Percentiles rank a stretch among this genome's conserved stretches.
Evolutionary conservation across 1,140 invertebrate species (phyloP).

Genomic region (Aethina tumida): DNA sequence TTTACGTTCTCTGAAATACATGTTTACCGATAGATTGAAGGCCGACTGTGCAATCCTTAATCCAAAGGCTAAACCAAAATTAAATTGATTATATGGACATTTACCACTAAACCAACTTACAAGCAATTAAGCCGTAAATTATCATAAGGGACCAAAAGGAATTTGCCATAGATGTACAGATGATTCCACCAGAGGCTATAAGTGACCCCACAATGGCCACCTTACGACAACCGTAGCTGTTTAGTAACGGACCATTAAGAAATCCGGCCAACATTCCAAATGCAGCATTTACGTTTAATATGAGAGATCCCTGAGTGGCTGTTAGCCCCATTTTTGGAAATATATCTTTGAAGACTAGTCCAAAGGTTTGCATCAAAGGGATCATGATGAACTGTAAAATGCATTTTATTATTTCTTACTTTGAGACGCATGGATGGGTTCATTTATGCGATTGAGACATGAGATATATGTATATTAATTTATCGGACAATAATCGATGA

Average conservation of each 20-base stretch:
- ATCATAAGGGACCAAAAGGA: slow-evolving; percentile 49
- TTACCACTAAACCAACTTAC: slow-evolving; percentile 27
- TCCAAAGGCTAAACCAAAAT: slow-evolving; percentile 41
- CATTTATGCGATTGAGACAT: background rate
- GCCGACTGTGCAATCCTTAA: slow-evolving; percentile 49
- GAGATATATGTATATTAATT: no score
- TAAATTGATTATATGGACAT: background rate
- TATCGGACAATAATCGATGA: no score
- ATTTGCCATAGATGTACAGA: slow-evolving; percentile 45
- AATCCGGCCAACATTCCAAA: slow-evolving; percentile 49
- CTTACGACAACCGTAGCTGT: slow-evolving; percentile 52
- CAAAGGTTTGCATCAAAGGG: slow-evolving; percentile 54
- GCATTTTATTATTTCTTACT: background rate
- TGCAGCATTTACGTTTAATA: slow-evolving; percentile 55
- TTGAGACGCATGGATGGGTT: background rate
- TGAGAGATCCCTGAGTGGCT: slow-evolving; percentile 50
- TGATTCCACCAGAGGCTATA: slow-evolving; percentile 42
- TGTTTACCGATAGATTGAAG: slow-evolving; percentile 40
- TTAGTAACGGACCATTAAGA: slow-evolving; percentile 53
- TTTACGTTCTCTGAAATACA: slow-evolving; percentile 38
- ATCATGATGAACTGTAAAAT: slow-evolving; percentile 47
- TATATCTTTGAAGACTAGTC: slow-evolving; percentile 52
- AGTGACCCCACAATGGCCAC: slow-evolving; percentile 46
- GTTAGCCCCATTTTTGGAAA: slow-evolving; percentile 45
- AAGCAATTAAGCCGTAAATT: slow-evolving; percentile 52